Percentiles rank a stretch among this genome's conserved stretches.
These are phyloP conservation scores for Lepidothrix coronata DNA, from an alignment of 2,113 vertebrate species.

Conservation along the genomic window DNA sequence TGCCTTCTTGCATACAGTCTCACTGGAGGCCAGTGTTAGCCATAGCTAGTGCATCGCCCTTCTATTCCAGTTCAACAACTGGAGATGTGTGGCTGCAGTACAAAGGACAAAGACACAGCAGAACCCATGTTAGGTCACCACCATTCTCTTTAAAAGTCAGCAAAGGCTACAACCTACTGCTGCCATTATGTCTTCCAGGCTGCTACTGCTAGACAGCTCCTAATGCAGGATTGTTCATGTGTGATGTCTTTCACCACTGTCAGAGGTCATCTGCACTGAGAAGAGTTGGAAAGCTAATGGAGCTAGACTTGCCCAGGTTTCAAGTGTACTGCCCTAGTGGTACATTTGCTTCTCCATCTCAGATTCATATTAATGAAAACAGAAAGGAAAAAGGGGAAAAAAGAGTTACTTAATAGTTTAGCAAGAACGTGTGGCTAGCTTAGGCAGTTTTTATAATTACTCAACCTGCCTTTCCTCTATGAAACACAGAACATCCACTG, in stretches of 20 bases:
- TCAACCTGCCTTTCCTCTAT: background rate
- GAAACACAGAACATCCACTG: background rate
- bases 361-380: background rate
- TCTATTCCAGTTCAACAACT: background rate
- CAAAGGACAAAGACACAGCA: fast-evolving
- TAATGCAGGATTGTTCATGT: background rate
- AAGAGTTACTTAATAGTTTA: background rate
- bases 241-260: background rate
- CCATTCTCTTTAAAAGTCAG: background rate
- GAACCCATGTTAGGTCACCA: background rate
- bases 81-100: background rate
- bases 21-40: background rate
- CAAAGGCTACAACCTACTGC: background rate
- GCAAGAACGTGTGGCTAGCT: conserved; percentile 5
- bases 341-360: background rate
- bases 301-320: background rate
- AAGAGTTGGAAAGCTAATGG: background rate
- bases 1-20: background rate
- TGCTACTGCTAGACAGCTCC: background rate
- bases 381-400: background rate
- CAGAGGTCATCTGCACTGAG: background rate
- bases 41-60: background rate
- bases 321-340: background rate
- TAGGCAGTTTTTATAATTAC: background rate
- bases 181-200: background rate